Percentiles rank a stretch among this genome's conserved stretches.
phyloP scores from a whole-genome alignment of 1,140 invertebrate genomes.

The Camponotus pennsylvanicus region DNA sequence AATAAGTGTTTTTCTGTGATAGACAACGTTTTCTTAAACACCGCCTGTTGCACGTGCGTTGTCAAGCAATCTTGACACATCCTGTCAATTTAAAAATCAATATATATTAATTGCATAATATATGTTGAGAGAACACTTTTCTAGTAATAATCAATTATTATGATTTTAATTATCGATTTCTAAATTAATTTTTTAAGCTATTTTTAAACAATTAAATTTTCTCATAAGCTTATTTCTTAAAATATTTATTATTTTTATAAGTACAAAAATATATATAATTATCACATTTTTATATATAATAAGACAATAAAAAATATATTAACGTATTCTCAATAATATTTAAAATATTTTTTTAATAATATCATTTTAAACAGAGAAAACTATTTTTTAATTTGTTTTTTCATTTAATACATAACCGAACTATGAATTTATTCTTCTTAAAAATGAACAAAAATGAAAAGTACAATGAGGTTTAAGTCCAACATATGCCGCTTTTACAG shows the following conservation, averaged over 20 bases:
- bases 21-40: slow-evolving; percentile 26
- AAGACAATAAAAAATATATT: background rate
- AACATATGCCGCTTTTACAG: background rate
- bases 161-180: background rate
- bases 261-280: background rate
- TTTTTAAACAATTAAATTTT: background rate
- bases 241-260: slow-evolving; percentile 1
- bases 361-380: background rate
- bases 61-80: slow-evolving; percentile 18
- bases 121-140: background rate
- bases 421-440: background rate
- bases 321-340: background rate
- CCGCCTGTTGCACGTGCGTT: slow-evolving; percentile 18
- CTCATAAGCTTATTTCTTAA: background rate
- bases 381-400: background rate
- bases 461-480: background rate
- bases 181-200: too few species aligned
- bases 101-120: background rate
- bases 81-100: slow-evolving; percentile 8
- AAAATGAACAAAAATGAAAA: background rate
- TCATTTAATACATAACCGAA: background rate
- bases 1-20: slow-evolving; percentile 16
- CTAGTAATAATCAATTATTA: background rate
- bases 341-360: background rate
- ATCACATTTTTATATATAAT: background rate